phyloP scores from a whole-genome alignment of 1,140 invertebrate genomes.

The Danaus melanippus region DNA sequence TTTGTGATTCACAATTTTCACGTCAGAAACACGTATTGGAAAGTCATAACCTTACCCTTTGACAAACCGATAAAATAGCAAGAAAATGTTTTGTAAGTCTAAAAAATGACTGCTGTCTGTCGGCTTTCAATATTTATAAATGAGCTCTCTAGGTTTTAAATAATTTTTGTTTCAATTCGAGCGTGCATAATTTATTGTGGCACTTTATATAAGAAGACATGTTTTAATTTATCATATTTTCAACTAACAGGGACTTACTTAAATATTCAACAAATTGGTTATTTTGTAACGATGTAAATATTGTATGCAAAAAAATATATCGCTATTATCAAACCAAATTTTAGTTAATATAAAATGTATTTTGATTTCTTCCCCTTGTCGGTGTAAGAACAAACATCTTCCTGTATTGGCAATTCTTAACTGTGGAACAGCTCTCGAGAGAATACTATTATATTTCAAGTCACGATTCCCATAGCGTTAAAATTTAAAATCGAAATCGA shows the following conservation, averaged over 20 bases:
- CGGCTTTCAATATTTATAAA: constrained; percentile 12
- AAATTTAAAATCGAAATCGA: constrained; percentile 42
- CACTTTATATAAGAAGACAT: too few relatives aligned
- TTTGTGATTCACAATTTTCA: constrained; percentile 17
- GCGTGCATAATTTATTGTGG: too few relatives aligned
- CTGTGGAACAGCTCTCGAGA: constrained; percentile 5
- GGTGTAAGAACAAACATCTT: too few relatives aligned
- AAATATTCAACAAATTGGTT: too few relatives aligned
- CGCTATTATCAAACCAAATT: too few relatives aligned
- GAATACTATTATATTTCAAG: constrained; percentile 31
- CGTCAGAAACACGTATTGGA: constrained; percentile 20
- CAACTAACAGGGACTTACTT: too few relatives aligned
- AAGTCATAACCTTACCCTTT: constrained; percentile 22
- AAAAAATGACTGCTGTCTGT: constrained; percentile 25
- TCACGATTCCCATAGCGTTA: constrained; percentile 36
- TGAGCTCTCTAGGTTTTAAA: constrained; percentile 4
- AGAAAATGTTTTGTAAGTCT: constrained; percentile 14
- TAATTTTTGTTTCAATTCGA: neutral
- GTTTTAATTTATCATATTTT: too few relatives aligned
- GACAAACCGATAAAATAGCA: constrained; percentile 18
- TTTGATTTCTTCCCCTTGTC: too few relatives aligned
- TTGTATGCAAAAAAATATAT: too few relatives aligned
- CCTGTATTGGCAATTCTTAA: too few relatives aligned
- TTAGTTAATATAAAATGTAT: too few relatives aligned
- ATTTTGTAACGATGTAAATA: too few relatives aligned